Base-by-base conservation (phyloP, 2,888 invertebrate genomes). In the Elegia similella region DNA sequence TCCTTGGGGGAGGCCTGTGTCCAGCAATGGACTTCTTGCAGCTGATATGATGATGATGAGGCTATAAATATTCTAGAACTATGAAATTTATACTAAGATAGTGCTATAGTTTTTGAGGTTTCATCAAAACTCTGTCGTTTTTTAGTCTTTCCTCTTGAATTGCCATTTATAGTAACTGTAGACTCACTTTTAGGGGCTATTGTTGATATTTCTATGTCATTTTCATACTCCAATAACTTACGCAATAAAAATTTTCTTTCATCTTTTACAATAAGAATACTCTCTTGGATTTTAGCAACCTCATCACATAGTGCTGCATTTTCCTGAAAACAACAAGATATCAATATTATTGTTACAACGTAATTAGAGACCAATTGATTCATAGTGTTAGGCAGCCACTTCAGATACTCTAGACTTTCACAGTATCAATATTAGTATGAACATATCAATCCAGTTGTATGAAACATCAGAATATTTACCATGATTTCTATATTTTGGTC, bases 281-380 rank as follows among this genome's bases (percentile, higher is more conserved):
- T 96, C 71, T 96, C 95, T 84, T 98, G 97, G 62, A 96, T 94
- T 80, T 95, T 94, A 0, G 96, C 95, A 13, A 97, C 95, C 92
- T 98, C 97, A 89, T 98, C 98, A 82, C 97, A 97, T 2, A 98
- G 81, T 6, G 96, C 95, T 55, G 96, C 95, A 88, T 96, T 96
- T 90, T 96, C 96, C 96, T 96, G 70, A 44, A 71, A 72, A 59
- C 55, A 38, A 56, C n/a, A 32, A 47, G 1, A 32, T 34, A 10
- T 10, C 1, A 10, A 34, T 34, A 34, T 10, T 10, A 6, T 32
- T 6, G 7, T 32, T 7, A 32, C 7, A 32, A 10, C 30, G 30
- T 32, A 10, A 8, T 32, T 10, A 32, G 32, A 10, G 23, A 23
- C 23, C 23, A 23, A 5, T 3, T 5, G 5, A 23, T 23, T 5